Percentiles rank a stretch among this genome's conserved stretches.
Conservation (phyloP, 2,113 vertebrate genomes). For the Psettodes erumei region DNA sequence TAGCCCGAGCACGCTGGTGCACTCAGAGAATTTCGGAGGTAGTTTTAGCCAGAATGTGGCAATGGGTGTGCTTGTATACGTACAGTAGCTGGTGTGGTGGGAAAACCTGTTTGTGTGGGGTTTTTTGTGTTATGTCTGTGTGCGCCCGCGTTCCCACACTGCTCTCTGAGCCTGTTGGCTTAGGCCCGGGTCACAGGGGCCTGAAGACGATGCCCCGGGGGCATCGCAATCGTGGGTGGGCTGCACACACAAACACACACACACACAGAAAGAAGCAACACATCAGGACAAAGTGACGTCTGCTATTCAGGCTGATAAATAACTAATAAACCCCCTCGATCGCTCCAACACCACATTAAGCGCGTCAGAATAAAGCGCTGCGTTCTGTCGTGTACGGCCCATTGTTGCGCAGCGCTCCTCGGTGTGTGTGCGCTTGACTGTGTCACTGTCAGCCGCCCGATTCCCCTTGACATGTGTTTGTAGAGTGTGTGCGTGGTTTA, state of each 20-base stretch:
- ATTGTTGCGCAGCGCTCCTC: background rate
- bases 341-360: background rate
- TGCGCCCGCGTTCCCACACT: conserved; percentile 24
- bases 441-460: conserved; percentile 46
- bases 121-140: conserved; percentile 6
- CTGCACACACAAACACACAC: conserved; percentile 40
- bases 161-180: conserved; percentile 49
- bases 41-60: background rate
- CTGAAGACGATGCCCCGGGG: conserved; percentile 49
- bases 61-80: background rate
- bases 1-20: no score
- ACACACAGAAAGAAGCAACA: conserved; percentile 1
- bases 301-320: conserved; percentile 47
- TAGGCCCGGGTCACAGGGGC: conserved; percentile 57
- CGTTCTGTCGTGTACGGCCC: conserved; percentile 10
- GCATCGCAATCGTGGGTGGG: conserved; percentile 73
- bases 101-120: background rate
- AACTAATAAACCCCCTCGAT: conserved; percentile 33
- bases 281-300: conserved; percentile 34
- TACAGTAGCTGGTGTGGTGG: background rate
- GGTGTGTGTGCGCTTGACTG: conserved; percentile 26
- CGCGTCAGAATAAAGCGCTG: background rate
- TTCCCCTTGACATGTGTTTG: conserved; percentile 50
- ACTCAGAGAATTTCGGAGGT: conserved; percentile 1
- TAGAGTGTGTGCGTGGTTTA: conserved; percentile 49